Conservation (phyloP, 2,113 vertebrate genomes). For the Polypterus senegalus region DNA sequence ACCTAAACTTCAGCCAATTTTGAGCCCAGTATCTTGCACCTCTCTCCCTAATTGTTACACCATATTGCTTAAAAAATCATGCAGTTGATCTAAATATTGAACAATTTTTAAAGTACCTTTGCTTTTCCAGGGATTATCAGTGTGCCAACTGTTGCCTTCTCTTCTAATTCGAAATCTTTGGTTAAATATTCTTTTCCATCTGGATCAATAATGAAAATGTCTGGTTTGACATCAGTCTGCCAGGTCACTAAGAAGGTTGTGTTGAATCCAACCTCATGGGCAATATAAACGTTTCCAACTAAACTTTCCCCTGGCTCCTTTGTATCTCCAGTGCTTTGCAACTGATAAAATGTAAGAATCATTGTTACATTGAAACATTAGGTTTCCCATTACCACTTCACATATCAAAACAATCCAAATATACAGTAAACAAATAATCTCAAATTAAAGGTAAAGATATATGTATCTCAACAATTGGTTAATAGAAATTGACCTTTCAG, state of each 20-base stretch:
- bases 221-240: neutral
- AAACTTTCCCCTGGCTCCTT: neutral
- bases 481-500: too few species aligned
- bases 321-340: constrained; percentile 7
- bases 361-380: too few species aligned
- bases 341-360: neutral
- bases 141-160: neutral
- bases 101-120: neutral
- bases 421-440: too few species aligned
- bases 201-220: neutral
- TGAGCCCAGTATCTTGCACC: too few species aligned
- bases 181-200: neutral
- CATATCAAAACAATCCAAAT: too few species aligned
- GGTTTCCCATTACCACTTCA: too few species aligned
- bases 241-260: constrained; percentile 10
- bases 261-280: constrained; percentile 5
- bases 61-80: too few species aligned
- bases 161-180: neutral
- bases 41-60: too few species aligned
- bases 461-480: too few species aligned
- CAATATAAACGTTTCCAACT: constrained; percentile 7
- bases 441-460: too few species aligned
- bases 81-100: too few species aligned
- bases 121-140: constrained; percentile 3
- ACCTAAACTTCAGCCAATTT: too few species aligned